A percentile compares a stretch with the other conserved stretches of the same genome.
phyloP scores from a whole-genome alignment of 1,140 invertebrate species.

The Battus philenor region DNA sequence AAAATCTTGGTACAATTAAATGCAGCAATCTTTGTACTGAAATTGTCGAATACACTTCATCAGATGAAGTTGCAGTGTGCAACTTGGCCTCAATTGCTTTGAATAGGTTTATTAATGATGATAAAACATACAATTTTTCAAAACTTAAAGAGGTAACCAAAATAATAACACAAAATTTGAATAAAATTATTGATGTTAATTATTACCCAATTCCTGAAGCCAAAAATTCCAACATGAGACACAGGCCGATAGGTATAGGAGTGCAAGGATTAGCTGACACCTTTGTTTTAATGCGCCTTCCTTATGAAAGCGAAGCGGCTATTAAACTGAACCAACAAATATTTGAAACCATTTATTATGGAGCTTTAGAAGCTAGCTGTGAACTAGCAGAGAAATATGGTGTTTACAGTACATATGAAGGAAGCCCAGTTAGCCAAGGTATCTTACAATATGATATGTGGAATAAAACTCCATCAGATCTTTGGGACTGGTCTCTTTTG shows the following conservation, averaged over 20 bases:
- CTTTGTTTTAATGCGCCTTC: conserved; percentile 95
- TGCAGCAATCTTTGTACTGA: conserved; percentile 99
- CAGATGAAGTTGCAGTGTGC: conserved; percentile 98
- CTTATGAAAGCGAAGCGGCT: conserved; percentile 93
- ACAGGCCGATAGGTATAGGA: conserved; percentile 97
- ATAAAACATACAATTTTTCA: conserved; percentile 91
- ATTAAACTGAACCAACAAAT: conserved; percentile 94
- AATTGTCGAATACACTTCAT: conserved; percentile 94
- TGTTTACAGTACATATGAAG: conserved; percentile 93
- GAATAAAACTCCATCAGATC: conserved; percentile 88
- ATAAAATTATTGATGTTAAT: conserved; percentile 98
- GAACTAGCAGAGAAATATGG: conserved; percentile 93
- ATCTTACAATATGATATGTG: conserved; percentile 99
- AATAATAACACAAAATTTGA: conserved; percentile 93
- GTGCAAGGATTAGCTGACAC: conserved; percentile 98
- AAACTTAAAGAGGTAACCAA: conserved; percentile 94
- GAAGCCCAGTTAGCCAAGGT: conserved; percentile 95
- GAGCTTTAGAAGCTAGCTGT: conserved; percentile 97
- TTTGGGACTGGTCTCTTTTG: conserved; percentile 93
- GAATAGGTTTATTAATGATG: conserved; percentile 93
- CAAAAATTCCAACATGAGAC: conserved; percentile 90
- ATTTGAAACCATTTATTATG: conserved; percentile 99
- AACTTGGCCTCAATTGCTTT: conserved; percentile 99
- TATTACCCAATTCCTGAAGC: conserved; percentile 96
- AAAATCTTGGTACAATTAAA: conserved; percentile 99